Base-by-base conservation (phyloP, 1,140 invertebrate genomes). In the Diabrotica virgifera region DNA sequence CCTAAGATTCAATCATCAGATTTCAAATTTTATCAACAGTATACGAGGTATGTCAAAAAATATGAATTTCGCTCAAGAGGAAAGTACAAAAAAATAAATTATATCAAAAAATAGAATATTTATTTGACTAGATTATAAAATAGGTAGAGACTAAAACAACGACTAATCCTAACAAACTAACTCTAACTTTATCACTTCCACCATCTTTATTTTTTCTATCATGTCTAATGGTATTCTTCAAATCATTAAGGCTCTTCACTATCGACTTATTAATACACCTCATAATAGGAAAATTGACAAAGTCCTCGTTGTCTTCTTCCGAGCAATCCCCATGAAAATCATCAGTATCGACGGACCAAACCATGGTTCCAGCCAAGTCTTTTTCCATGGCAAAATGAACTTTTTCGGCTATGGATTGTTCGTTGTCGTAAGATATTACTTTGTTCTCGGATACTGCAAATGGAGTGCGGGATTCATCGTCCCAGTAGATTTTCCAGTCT, bases 271-370 rank as follows among this genome's bases (percentile, higher is more conserved):
- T 86, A 0, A 89, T 85, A 0, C 85, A 84, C 35, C 85, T 80
- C 82, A 89, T 82, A 6, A 89, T 73, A 0, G 84, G 83, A 76
- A 72, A 79, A 56, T 77, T 77, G 73, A 81, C 77, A 2, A 76
- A 65, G n/a, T n/a, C 8, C 61, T 81, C 83, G 60, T 77, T 67
- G 58, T 80, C 85, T 0, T 80, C 79, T 24, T 83, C 80, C 51
- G 79, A 69, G 70, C 90, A 91, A 36, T 83, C 81, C 0, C 89
- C 90, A 2, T 78, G 78, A 72, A 92, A 92, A 74, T 92, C 89
- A 66, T 92, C 89, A 0, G 88, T 91, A 70, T 92, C 90, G 50
- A 91, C 85, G 52, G 90, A 89, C 91, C 91, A 94, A 4, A 92
- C 85, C 90, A 93, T 92, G 0, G 89, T 82, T n/a, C 92, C 92